These are phyloP conservation scores for Thinocorus orbignyianus DNA, from an alignment of 2,113 vertebrate species.

Conservation along the genomic window DNA sequence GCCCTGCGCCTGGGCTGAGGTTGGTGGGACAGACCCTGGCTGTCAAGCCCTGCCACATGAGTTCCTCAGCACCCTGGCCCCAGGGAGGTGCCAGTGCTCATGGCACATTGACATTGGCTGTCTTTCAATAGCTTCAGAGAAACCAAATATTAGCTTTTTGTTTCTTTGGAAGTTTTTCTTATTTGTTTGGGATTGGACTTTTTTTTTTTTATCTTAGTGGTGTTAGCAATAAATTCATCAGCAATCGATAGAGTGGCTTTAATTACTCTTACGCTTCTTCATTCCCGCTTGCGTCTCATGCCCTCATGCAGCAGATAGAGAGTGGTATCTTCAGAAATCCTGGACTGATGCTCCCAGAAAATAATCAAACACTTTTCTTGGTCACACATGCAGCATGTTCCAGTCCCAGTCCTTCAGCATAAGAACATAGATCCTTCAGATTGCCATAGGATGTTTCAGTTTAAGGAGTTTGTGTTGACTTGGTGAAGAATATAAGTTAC, in stretches of 20 bases:
- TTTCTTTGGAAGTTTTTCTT: neutral
- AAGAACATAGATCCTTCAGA: neutral
- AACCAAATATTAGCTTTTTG: neutral
- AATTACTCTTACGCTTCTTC: neutral
- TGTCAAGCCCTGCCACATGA: neutral
- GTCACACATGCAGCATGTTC: neutral
- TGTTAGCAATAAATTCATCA: neutral
- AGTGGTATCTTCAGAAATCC: neutral
- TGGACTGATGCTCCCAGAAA: neutral
- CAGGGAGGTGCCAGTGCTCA: neutral
- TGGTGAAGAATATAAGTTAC: neutral
- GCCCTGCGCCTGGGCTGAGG: neutral
- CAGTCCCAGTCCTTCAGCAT: rapidly evolving
- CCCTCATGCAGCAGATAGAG: neutral
- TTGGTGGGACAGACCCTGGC: neutral
- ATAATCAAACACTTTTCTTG: neutral
- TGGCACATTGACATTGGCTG: neutral
- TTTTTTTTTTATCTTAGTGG: neutral
- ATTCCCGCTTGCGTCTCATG: neutral
- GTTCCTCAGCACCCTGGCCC: rapidly evolving
- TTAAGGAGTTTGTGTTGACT: neutral
- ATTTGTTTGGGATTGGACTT: too few species aligned
- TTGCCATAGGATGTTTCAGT: neutral
- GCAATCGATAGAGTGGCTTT: neutral
- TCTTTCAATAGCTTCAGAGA: neutral